phyloP scores from a whole-genome alignment of 1,140 invertebrate genomes.

The Apis dorsata region DNA sequence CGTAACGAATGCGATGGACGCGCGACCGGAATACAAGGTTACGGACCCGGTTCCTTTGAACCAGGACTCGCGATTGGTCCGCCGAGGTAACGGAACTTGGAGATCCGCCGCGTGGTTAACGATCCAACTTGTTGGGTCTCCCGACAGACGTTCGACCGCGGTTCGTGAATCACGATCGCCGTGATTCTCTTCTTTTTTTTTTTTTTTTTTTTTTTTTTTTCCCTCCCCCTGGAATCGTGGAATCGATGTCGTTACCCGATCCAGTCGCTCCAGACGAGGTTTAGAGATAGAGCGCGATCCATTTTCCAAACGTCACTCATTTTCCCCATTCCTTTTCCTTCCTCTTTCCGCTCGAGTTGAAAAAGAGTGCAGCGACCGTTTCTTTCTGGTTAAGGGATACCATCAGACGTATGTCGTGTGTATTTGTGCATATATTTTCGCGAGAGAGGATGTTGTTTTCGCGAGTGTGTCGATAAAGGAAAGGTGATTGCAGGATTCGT shows the following conservation, averaged over 20 bases:
- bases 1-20: constrained; percentile 29
- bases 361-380: too few species aligned
- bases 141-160: constrained; percentile 21
- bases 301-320: background rate
- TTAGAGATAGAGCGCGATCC: too few species aligned
- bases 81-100: constrained; percentile 69
- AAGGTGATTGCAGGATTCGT: constrained; percentile 36
- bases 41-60: constrained; percentile 54
- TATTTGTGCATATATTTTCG: background rate
- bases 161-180: constrained; percentile 48
- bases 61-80: constrained; percentile 63
- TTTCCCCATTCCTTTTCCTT: too few species aligned
- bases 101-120: constrained; percentile 44
- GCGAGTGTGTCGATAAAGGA: constrained; percentile 19
- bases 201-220: background rate
- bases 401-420: too few species aligned
- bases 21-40: constrained; percentile 60
- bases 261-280: too few species aligned
- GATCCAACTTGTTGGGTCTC: constrained; percentile 42
- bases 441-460: background rate
- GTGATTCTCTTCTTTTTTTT: background rate
- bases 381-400: too few species aligned
- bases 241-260: too few species aligned
- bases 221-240: too few species aligned
- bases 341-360: background rate